Conservation (phyloP, 1,140 invertebrate genomes). For the Brachionus paranguensis region DNA sequence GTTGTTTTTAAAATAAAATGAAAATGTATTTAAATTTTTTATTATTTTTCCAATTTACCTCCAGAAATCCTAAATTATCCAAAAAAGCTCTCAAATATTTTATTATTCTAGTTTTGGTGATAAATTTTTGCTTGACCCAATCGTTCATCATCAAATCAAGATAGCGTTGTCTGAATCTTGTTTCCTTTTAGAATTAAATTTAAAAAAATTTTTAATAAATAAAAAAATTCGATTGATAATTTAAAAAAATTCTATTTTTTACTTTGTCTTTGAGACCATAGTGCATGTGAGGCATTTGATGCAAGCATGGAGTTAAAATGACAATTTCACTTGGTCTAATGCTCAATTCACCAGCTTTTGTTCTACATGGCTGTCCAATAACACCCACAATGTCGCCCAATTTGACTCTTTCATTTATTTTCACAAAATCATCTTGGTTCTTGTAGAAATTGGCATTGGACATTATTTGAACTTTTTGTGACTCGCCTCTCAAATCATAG, state of each 20-base stretch:
- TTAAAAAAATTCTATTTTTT: neutral
- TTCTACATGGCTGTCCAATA: conserved; percentile 79
- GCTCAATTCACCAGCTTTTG: conserved; percentile 95
- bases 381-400: conserved; percentile 94
- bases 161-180: conserved; percentile 84
- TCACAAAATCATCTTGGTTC: conserved; percentile 66
- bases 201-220: neutral
- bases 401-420: conserved; percentile 74
- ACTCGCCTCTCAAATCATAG: conserved; percentile 90
- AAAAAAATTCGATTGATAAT: neutral
- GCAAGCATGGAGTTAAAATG: conserved; percentile 87
- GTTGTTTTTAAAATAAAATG: too few relatives aligned
- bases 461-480: conserved; percentile 81
- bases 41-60: conserved; percentile 57
- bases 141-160: conserved; percentile 94
- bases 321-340: conserved; percentile 78
- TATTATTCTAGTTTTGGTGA: conserved; percentile 81
- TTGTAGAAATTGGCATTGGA: conserved; percentile 72
- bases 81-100: conserved; percentile 83
- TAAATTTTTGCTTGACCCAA: conserved; percentile 79
- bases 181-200: conserved; percentile 49
- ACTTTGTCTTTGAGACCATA: conserved; percentile 82
- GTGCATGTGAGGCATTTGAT: conserved; percentile 94
- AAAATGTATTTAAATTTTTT: neutral
- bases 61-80: conserved; percentile 86